Evolutionary conservation across 1,140 invertebrate species (phyloP), one percentile per base, ranked within the genome.

Genomic region (Pectinophora gossypiella): DNA sequence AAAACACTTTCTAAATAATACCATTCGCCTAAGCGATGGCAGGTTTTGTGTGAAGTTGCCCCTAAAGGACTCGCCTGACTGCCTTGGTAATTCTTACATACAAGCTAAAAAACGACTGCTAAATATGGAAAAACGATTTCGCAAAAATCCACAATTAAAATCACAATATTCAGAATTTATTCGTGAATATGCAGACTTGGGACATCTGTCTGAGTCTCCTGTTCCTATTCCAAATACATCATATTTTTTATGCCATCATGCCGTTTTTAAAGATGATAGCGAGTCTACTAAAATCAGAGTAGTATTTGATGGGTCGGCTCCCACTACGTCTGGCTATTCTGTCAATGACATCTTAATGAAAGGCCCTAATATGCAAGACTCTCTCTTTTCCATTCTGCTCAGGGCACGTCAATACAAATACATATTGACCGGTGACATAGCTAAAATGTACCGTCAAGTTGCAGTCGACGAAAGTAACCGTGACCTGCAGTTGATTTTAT

Each of bases 391-490:
- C n/a, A 64, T 78, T 22, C 21, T 79, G 12, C 27, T 77, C 1
- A 47, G 71, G 12, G 85, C 74, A 36, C 53, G 83, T 27, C 46
- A 79, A 42, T 42, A 62, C 43, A 58, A 68, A 36, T 83, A 71
- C 47, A 16, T 68, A 12, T 43, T 59, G 9, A 19, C 67, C 13
- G 62, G 64, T n/a, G 72, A 81, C 59, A 76, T 79, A 59, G 57
- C 36, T n/a, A 58, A 68, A 46, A 19, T 64, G 9, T 55, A 40
- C 9, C 32, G 51, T 12, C 22, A 48, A 15, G 35, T 49, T 10
- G 9, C n/a, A 16, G n/a, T 51, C 9, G 6, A 43, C 19, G 46
- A 16, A 0, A 32, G 48, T 22, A 59, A 60, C 61, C 58, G 45
- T 19, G 56, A 62, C 59, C 67, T 47, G 23, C 75, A 50, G 47